These are phyloP conservation scores for Serinus canaria DNA, from an alignment of 2,113 vertebrate genomes.

Conservation along the genomic window DNA sequence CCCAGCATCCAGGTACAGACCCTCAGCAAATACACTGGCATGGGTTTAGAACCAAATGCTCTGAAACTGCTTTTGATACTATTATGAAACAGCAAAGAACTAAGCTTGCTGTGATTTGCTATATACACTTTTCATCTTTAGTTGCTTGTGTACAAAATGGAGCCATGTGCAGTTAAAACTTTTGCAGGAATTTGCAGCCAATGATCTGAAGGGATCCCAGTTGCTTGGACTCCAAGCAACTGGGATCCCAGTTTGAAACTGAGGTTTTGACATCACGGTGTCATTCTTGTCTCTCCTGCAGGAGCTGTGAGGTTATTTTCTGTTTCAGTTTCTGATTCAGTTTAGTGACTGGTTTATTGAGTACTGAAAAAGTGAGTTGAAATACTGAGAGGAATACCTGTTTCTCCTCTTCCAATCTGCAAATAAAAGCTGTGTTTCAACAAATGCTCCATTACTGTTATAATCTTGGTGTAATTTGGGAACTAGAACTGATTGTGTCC, in stretches of 20 bases:
- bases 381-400: neutral
- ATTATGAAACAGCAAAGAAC: neutral
- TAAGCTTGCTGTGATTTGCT: neutral
- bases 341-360: neutral
- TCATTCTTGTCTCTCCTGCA: neutral
- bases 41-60: neutral
- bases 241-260: neutral
- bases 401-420: neutral
- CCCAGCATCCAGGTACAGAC: accelerated
- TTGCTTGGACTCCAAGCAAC: neutral
- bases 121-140: neutral
- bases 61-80: neutral
- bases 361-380: neutral
- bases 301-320: neutral
- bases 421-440: neutral
- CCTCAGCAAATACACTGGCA: accelerated
- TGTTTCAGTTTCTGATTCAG: neutral
- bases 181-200: neutral
- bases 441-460: neutral
- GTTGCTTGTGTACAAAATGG: neutral
- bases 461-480: neutral
- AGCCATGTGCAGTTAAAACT: neutral
- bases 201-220: neutral
- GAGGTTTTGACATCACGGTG: neutral
- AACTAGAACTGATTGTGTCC: neutral